These are phyloP conservation scores for Urocynchramus pylzowi DNA, from an alignment of 2,113 vertebrate species.

Conservation along the genomic window DNA sequence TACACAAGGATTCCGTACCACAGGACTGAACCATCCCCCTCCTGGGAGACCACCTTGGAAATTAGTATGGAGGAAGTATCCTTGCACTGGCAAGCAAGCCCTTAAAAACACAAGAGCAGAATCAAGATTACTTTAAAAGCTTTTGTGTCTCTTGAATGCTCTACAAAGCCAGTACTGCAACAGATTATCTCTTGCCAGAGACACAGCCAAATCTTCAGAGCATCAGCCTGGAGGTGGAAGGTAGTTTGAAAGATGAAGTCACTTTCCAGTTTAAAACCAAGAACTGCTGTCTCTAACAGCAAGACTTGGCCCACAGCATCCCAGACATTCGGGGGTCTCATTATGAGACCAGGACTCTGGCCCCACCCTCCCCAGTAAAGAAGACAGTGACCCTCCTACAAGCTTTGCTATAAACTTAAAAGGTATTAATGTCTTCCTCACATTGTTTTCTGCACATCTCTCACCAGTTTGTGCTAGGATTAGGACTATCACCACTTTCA, in stretches of 20 bases:
- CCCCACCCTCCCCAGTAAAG: neutral
- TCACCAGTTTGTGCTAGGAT: conserved; percentile 65
- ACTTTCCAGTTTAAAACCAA: neutral
- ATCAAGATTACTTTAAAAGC: neutral
- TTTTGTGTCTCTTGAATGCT: neutral
- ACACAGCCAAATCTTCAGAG: neutral
- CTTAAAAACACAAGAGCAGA: neutral
- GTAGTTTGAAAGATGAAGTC: neutral
- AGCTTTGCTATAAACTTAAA: neutral
- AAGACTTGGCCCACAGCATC: neutral
- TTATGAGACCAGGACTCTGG: neutral
- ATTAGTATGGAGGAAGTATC: conserved; percentile 58
- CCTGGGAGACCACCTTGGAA: conserved; percentile 52
- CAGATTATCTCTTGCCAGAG: neutral
- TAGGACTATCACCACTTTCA: conserved; percentile 59
- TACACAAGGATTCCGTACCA: conserved; percentile 45
- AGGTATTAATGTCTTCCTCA: neutral
- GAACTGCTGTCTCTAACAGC: neutral
- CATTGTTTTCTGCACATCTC: conserved; percentile 20
- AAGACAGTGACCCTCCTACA: neutral
- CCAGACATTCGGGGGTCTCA: neutral
- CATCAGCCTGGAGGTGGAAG: neutral
- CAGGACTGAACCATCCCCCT: conserved; percentile 59
- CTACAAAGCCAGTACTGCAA: neutral
- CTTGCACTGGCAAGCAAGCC: conserved; percentile 56